Conservation (phyloP, 2,797 vertebrate genomes). For the Urosaurus nigricauda region DNA sequence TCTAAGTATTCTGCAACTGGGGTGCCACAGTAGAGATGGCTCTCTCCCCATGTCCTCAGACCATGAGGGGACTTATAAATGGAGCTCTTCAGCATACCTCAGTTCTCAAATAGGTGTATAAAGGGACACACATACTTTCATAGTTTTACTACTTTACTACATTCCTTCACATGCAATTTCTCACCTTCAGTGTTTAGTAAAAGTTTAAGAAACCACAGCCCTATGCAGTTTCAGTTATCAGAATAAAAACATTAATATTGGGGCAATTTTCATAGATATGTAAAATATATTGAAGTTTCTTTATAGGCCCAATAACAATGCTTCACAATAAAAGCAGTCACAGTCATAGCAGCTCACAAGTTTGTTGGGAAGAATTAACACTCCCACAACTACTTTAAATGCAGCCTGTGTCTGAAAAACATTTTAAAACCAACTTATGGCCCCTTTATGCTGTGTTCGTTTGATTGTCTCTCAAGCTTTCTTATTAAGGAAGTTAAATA, state of each 20-base stretch:
- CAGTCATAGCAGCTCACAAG: not conserved
- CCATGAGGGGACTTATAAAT: too few relatives aligned
- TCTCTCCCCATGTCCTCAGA: too few relatives aligned
- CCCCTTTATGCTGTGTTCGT: not conserved
- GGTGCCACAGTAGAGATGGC: too few relatives aligned
- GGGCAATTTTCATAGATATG: not conserved
- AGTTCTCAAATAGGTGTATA: too few relatives aligned
- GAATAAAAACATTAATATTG: not conserved
- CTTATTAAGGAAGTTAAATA: slow-evolving; percentile 37
- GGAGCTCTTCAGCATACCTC: too few relatives aligned
- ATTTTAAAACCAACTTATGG: slow-evolving; percentile 36
- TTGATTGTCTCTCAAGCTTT: slow-evolving; percentile 28
- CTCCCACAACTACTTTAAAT: slow-evolving; percentile 34
- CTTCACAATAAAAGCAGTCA: slow-evolving; percentile 14
- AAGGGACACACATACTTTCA: too few relatives aligned
- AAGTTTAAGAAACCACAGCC: not conserved
- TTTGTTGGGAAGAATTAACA: slow-evolving; percentile 38
- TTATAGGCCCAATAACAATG: not conserved
- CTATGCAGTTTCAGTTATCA: not conserved
- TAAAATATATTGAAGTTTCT: not conserved
- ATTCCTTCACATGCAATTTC: not conserved
- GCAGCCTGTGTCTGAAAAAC: slow-evolving; percentile 28
- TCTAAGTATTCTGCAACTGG: too few relatives aligned
- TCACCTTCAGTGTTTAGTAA: not conserved
- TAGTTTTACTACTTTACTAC: too few relatives aligned